These are phyloP conservation scores for Podarcis muralis DNA, from an alignment of 2,113 vertebrate genomes.

Conservation along the genomic window DNA sequence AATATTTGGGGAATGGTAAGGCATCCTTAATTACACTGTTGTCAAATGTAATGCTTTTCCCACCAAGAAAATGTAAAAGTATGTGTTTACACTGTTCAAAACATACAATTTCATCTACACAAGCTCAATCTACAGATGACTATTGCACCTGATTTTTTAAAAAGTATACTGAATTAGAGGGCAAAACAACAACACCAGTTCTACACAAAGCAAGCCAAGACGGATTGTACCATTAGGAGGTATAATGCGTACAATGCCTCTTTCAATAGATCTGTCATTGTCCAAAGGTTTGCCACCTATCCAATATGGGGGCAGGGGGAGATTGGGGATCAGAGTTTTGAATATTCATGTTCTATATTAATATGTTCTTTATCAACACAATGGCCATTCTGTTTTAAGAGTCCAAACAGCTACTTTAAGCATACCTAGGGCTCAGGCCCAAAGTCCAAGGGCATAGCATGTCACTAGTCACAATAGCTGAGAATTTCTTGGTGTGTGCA, in stretches of 20 bases:
- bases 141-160: background rate
- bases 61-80: background rate
- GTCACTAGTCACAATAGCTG: background rate
- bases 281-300: background rate
- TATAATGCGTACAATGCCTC: background rate
- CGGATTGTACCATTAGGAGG: background rate
- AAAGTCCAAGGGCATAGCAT: background rate
- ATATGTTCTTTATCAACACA: background rate
- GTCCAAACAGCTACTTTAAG: background rate
- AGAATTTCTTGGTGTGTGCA: background rate
- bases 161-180: background rate
- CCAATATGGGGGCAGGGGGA: background rate
- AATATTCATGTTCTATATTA: background rate
- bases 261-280: background rate
- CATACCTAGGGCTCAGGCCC: too few species aligned
- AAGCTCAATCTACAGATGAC: background rate
- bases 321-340: background rate
- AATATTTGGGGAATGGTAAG: background rate
- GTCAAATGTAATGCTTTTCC: background rate
- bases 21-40: background rate
- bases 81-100: background rate
- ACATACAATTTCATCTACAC: background rate
- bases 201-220: background rate
- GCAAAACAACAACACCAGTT: slow-evolving; percentile 4
- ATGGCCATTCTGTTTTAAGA: background rate